Base-by-base conservation (phyloP, 1,140 invertebrate genomes). In the Capitella teleta region DNA sequence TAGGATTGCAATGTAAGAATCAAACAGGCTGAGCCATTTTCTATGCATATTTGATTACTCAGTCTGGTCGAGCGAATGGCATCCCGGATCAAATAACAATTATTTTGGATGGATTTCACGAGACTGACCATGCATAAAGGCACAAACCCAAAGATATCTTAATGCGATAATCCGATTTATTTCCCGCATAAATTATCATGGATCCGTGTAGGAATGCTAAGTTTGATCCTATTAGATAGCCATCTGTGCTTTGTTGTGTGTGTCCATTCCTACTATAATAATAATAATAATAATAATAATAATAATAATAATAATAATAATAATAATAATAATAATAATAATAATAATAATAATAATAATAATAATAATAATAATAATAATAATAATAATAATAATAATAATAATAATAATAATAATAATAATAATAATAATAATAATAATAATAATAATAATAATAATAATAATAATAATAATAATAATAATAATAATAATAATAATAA, bases 281-380 rank as follows among this genome's bases (percentile, higher is more conserved):
- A 34, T 34, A 34, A 34, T 34, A 34, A 34, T 34, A 34, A 34
- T 34, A n/a, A 34, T 34, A 34, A 34, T 34, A n/a, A 34, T 34
- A n/a, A 34, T 34, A n/a, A 34, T 34, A n/a, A 34, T 34, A n/a
- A 34, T 34, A n/a, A 34, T 34, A n/a, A 34, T 34, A n/a, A 34
- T 34, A n/a, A 34, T 34, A n/a, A 34, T 34, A n/a, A 34, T 34
- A n/a, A 34, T 34, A n/a, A 34, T 34, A n/a, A 34, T 34, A n/a
- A 34, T 34, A n/a, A 34, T 34, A n/a, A 34, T 34, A n/a, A 34
- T 34, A n/a, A 34, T 34, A n/a, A 34, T 34, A n/a, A 34, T 34
- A n/a, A 34, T 34, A n/a, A 34, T 34, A n/a, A 34, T 34, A n/a
- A 34, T 34, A n/a, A 34, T 34, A n/a, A 34, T 34, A n/a, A 34